A percentile compares a stretch with the other conserved stretches of the same genome.
These are phyloP conservation scores for Drosophila cardini DNA, from an alignment of 1,140 invertebrate genomes.

Conservation along the genomic window DNA sequence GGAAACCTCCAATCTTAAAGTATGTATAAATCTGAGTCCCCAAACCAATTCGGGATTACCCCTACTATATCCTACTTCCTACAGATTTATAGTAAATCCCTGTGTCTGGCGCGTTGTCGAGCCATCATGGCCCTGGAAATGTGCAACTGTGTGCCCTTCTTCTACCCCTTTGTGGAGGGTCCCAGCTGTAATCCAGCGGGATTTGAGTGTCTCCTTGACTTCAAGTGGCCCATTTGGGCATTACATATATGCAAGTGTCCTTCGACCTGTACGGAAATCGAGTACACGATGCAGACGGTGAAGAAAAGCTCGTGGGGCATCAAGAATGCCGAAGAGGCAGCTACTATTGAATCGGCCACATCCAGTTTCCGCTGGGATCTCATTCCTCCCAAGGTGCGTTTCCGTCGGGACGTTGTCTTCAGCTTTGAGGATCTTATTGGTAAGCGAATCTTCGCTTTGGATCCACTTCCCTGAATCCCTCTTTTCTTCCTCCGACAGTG, in stretches of 20 bases:
- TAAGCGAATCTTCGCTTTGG: slow-evolving; percentile 10
- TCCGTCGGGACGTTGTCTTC: slow-evolving; percentile 84
- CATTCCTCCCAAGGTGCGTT: slow-evolving; percentile 80
- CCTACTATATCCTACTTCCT: not conserved
- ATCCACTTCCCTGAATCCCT: too few species aligned
- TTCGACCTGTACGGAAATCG: slow-evolving; percentile 78
- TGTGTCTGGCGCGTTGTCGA: slow-evolving; percentile 77
- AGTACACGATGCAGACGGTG: slow-evolving; percentile 79
- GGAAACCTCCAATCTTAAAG: slow-evolving; percentile 71
- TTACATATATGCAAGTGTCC: slow-evolving; percentile 82
- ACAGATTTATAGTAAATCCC: slow-evolving; percentile 78
- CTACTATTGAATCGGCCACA: slow-evolving; percentile 61
- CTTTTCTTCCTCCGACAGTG: slow-evolving; percentile 34
- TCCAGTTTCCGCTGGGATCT: slow-evolving; percentile 84
- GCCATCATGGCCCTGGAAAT: slow-evolving; percentile 81
- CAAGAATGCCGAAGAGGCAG: slow-evolving; percentile 63
- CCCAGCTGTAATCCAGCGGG: slow-evolving; percentile 77
- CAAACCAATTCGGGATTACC: not conserved
- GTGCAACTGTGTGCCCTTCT: slow-evolving; percentile 83
- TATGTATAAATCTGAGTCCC: slow-evolving; percentile 23
- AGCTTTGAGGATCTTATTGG: slow-evolving; percentile 84
- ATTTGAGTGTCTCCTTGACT: slow-evolving; percentile 79
- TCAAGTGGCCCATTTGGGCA: slow-evolving; percentile 84
- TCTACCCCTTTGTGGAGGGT: slow-evolving; percentile 77
- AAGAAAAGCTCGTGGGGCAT: slow-evolving; percentile 81